Conservation (phyloP, 2,113 vertebrate species). For the Prinia subflava region DNA sequence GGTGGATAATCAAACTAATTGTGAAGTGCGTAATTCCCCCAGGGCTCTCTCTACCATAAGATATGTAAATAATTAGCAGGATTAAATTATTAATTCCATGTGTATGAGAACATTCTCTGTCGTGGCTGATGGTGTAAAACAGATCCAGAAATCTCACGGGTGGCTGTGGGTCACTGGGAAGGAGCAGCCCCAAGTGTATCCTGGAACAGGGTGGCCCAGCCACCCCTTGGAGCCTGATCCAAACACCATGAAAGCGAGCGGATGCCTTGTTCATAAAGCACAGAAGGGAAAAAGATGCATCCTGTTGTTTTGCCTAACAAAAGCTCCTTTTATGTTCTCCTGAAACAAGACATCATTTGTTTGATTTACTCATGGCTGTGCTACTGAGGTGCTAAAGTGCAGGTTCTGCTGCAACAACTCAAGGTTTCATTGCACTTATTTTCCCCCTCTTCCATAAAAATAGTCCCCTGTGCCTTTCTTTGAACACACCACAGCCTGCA, state of each 20-base stretch:
- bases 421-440: background rate
- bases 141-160: background rate
- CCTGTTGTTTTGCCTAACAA: background rate
- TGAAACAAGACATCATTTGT: background rate
- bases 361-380: background rate
- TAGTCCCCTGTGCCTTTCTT: background rate
- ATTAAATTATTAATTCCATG: background rate
- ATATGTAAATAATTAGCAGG: background rate
- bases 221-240: background rate
- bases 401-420: background rate
- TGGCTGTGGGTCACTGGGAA: background rate
- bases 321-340: background rate
- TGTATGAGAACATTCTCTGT: fast-evolving
- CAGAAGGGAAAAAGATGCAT: background rate
- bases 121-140: background rate
- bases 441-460: background rate
- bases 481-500: background rate
- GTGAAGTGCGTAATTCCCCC: background rate
- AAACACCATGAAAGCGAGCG: fast-evolving
- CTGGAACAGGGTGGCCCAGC: background rate
- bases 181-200: background rate
- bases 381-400: background rate
- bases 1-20: background rate
- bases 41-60: background rate
- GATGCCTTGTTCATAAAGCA: background rate